Conservation (phyloP, 2,113 vertebrate species). For the Tautogolabrus adspersus region DNA sequence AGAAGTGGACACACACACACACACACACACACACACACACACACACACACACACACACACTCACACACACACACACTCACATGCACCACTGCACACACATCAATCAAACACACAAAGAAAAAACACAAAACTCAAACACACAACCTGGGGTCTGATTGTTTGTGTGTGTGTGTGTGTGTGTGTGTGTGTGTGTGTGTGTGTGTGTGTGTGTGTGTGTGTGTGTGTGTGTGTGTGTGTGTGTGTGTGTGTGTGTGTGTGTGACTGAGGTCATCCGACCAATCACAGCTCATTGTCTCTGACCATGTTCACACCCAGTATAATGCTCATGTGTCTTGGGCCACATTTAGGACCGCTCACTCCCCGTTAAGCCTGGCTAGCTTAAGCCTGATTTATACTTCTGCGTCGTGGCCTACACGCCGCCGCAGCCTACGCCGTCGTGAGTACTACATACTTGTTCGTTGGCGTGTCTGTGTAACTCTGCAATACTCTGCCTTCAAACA, state of each 20-base stretch:
- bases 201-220: slow-evolving; percentile 8
- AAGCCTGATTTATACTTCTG: too few species aligned
- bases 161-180: neutral
- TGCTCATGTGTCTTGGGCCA: too few species aligned
- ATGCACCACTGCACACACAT: slow-evolving; percentile 50
- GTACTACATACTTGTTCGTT: too few species aligned
- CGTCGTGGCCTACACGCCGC: too few species aligned
- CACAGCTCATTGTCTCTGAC: too few species aligned
- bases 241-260: slow-evolving; percentile 12
- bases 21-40: slow-evolving; percentile 14
- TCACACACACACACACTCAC: slow-evolving; percentile 34
- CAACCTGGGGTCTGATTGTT: slow-evolving; percentile 10
- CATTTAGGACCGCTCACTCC: too few species aligned
- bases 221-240: slow-evolving; percentile 1
- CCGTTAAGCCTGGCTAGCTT: too few species aligned
- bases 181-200: slow-evolving; percentile 24
- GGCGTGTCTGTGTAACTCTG: too few species aligned
- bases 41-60: slow-evolving; percentile 8
- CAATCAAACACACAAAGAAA: slow-evolving; percentile 58
- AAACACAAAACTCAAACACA: slow-evolving; percentile 6
- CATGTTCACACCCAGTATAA: too few species aligned
- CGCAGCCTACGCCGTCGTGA: too few species aligned
- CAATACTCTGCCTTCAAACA: too few species aligned
- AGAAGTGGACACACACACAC: slow-evolving; percentile 54
- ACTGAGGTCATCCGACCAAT: too few species aligned